phyloP scores from a whole-genome alignment of 2,797 vertebrate species.

The Ispidina picta region DNA sequence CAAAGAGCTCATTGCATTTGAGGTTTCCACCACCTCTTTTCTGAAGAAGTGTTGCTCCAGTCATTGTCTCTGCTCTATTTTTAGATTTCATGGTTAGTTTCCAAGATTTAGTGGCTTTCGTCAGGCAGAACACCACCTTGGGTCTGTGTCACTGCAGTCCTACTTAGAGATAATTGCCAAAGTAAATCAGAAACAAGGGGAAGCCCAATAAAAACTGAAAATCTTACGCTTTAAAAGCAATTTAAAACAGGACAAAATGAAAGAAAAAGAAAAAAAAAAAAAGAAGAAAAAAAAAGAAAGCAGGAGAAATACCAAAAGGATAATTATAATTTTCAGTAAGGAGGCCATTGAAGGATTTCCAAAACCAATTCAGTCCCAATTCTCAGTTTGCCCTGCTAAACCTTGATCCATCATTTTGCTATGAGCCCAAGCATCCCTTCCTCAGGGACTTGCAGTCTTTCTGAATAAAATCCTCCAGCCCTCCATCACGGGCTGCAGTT shows the following conservation, averaged over 20 bases:
- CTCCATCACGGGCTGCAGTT: not conserved
- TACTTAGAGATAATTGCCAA: conserved; percentile 41
- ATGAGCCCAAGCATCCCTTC: not conserved
- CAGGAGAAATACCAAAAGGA: not conserved
- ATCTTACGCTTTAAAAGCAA: conserved; percentile 1
- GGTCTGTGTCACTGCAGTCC: not conserved
- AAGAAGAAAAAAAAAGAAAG: not conserved
- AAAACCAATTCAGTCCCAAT: not conserved
- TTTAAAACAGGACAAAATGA: not conserved
- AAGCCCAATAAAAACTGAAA: conserved; percentile 32
- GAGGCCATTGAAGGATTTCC: not conserved
- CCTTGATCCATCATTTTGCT: not conserved
- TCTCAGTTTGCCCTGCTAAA: conserved; percentile 8
- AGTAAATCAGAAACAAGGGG: conserved; percentile 43
- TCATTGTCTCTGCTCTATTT: not conserved
- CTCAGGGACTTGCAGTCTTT: not conserved
- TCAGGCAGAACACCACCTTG: conserved; percentile 16
- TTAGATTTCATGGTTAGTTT: conserved; percentile 24
- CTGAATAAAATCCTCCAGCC: not conserved
- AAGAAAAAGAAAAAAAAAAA: not conserved
- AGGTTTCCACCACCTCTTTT: not conserved
- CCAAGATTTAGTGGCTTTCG: conserved; percentile 22
- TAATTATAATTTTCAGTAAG: conserved; percentile 32
- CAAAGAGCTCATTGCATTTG: not conserved
- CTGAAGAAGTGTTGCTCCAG: not conserved